Base-by-base conservation (phyloP, 1,140 invertebrate genomes). In the Apis mellifera region DNA sequence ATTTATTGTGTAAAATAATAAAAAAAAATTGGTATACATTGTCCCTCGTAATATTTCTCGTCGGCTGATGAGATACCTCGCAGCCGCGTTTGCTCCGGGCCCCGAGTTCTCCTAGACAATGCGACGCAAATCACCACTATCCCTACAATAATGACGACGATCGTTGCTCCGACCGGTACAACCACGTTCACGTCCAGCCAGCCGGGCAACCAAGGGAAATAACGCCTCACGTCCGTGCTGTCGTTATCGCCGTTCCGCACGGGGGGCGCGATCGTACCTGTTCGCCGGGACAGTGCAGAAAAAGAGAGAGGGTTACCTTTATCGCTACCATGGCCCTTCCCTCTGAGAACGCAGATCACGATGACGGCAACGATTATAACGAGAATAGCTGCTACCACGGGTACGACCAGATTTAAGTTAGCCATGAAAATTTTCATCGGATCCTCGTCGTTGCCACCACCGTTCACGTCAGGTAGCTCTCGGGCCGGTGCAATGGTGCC, bases 341-440 rank as follows among this genome's bases (percentile, higher is more conserved):
- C 97, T 90, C 96, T 96, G 82, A 98, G 96, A 90, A 98, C 97
- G 95, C 97, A 98, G 91, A 98, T 97, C 92, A 99, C 97, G 92
- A 98, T 97, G 91, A 98, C 97, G 87, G 97, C 97, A 93, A 98
- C 96, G 91, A 98, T 97, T 94, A 98, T 97, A 94, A 98, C 97
- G 89, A 98, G 96, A 81, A 98, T 95, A 83, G 98, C 97, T 81
- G 97, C 97, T 90, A 97, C 97, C 85, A 98, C 97, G n/a, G 98
- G 98, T 86, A 99, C 97, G 94, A 99, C 97, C 90, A 99, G 96
- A 95, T 98, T 98, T 89, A 98, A 95, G 94, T 99, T 98, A 86
- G 97, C 96, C 91, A 97, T 95, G 90, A 98, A 96, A 90, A 97
- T 96, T 95, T 96, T 96, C 94, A 97, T 95, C 85, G 97, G 97